These are phyloP conservation scores for Drosophila tropicalis DNA, from an alignment of 1,140 invertebrate species.

Conservation along the genomic window DNA sequence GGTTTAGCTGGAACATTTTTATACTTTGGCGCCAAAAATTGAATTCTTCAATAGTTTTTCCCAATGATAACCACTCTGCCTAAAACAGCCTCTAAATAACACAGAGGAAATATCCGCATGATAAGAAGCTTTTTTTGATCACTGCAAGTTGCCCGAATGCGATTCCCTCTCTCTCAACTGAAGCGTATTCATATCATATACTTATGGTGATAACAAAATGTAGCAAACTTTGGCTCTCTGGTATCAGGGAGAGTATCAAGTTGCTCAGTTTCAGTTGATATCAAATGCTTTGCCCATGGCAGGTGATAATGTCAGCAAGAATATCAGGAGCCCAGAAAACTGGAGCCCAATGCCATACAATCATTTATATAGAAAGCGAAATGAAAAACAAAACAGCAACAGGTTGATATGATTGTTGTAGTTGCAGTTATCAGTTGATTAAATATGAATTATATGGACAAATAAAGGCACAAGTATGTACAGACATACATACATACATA, in stretches of 20 bases:
- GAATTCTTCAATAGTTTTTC: too few relatives aligned
- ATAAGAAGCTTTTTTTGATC: not conserved
- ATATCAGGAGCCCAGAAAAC: slow-evolving; percentile 71
- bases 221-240: not conserved
- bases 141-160: too few relatives aligned
- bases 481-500: slow-evolving; percentile 3
- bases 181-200: slow-evolving; percentile 20
- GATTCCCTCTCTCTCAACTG: not conserved
- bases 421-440: slow-evolving; percentile 75
- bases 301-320: slow-evolving; percentile 69
- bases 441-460: slow-evolving; percentile 79
- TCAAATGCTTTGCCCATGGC: slow-evolving; percentile 45
- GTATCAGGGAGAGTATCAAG: slow-evolving; percentile 40
- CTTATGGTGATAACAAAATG: slow-evolving; percentile 44
- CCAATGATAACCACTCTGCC: too few relatives aligned
- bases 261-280: slow-evolving; percentile 29
- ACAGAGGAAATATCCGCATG: not conserved
- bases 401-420: slow-evolving; percentile 41
- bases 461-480: slow-evolving; percentile 42
- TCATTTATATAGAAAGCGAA: slow-evolving; percentile 4
- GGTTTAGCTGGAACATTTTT: too few relatives aligned
- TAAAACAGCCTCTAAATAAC: too few relatives aligned
- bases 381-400: slow-evolving; percentile 47
- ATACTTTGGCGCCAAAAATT: too few relatives aligned
- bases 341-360: slow-evolving; percentile 48